Conservation (phyloP, 1,140 invertebrate genomes). For the Lasioglossum baleicum region DNA sequence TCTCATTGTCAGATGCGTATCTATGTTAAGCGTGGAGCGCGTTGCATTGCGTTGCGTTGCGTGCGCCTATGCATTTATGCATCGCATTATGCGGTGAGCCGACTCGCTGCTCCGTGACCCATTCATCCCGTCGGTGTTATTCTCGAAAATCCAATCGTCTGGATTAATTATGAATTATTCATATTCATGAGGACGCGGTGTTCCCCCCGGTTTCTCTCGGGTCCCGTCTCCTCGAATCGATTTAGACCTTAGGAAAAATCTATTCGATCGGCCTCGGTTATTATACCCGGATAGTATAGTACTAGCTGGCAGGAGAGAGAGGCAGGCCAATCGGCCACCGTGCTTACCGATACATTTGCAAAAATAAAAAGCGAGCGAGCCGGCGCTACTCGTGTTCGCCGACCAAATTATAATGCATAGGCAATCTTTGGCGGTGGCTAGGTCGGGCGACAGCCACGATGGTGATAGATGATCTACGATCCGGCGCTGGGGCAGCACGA, state of each 20-base stretch:
- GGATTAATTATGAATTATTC: constrained; percentile 45
- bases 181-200: constrained; percentile 23
- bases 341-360: not conserved
- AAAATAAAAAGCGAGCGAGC: not conserved
- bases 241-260: not conserved
- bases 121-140: constrained; percentile 33
- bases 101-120: constrained; percentile 41
- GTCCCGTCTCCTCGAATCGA: not conserved
- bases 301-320: not conserved
- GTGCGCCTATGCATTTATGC: constrained; percentile 73
- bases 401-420: constrained; percentile 9
- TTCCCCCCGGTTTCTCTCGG: too few species aligned
- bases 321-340: too few species aligned
- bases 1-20: constrained; percentile 74
- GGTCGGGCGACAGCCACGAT: constrained; percentile 12
- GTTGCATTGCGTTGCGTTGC: constrained; percentile 4
- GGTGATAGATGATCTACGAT: constrained; percentile 38
- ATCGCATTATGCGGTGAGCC: constrained; percentile 67
- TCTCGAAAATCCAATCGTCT: constrained; percentile 18
- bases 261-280: not conserved
- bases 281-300: not conserved
- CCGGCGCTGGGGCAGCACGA: not conserved
- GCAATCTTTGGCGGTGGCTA: too few species aligned
- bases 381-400: not conserved
- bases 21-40: constrained; percentile 67